Evolutionary conservation across 2,797 vertebrate genomes (phyloP).

Genomic region (Chaetophractus vellerosus): DNA sequence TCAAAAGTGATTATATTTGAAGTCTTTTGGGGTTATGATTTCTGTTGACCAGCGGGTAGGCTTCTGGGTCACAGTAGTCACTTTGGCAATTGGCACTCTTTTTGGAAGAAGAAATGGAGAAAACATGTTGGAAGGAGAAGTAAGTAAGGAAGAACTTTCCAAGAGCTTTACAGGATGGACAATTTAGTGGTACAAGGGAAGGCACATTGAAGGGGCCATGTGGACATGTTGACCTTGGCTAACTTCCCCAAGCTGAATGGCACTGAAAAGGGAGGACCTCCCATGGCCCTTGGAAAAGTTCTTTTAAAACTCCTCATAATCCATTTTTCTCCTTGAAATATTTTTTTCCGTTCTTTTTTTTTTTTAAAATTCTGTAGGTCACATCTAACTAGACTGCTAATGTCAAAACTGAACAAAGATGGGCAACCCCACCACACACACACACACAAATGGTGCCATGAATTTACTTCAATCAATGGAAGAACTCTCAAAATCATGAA

Average conservation of each 20-base stretch:
- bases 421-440: neutral
- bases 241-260: neutral
- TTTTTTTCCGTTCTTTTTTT: neutral
- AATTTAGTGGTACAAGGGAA: neutral
- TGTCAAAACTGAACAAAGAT: conserved; percentile 38
- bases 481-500: neutral
- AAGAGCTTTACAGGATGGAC: neutral
- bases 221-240: neutral
- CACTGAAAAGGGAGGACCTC: neutral
- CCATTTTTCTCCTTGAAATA: neutral
- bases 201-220: neutral
- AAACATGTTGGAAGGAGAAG: neutral
- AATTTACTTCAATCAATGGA: neutral
- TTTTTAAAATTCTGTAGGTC: neutral
- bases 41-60: neutral
- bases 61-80: neutral
- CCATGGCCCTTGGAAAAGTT: neutral
- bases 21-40: neutral
- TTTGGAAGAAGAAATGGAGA: neutral
- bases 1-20: conserved; percentile 34
- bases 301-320: neutral
- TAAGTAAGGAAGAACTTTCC: neutral
- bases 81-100: neutral
- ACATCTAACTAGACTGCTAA: neutral
- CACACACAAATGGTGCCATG: neutral